phyloP scores from a whole-genome alignment of 2,113 vertebrate genomes.

The Cyanoramphus novaezelandiae region DNA sequence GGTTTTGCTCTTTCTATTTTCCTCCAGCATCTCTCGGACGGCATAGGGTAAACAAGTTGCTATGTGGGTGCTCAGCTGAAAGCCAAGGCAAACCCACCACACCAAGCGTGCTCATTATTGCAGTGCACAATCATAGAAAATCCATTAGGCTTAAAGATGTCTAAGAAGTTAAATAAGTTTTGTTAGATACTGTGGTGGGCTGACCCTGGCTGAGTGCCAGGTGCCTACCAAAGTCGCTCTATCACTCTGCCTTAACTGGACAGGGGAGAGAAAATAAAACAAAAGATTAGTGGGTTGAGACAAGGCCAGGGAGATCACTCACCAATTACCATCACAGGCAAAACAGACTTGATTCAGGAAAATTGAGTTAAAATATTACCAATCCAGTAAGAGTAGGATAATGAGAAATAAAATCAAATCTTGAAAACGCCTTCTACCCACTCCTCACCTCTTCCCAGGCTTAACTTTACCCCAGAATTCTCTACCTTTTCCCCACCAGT shows the following conservation, averaged over 20 bases:
- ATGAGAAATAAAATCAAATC: background rate
- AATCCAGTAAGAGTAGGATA: background rate
- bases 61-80: background rate
- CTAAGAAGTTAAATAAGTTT: background rate
- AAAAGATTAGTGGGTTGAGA: background rate
- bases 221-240: background rate
- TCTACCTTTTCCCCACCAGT: background rate
- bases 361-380: background rate
- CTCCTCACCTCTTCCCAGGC: background rate
- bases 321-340: background rate
- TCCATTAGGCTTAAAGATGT: background rate
- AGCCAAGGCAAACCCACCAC: accelerated
- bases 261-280: background rate
- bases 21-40: background rate
- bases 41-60: accelerated
- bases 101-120: background rate
- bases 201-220: background rate
- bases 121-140: background rate
- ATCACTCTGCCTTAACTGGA: background rate
- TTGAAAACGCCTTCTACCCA: background rate
- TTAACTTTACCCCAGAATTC: background rate
- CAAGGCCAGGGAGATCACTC: background rate
- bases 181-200: background rate
- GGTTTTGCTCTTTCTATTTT: background rate
- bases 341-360: background rate